Conservation (phyloP, 2,797 vertebrate genomes). For the Synanceia verrucosa region DNA sequence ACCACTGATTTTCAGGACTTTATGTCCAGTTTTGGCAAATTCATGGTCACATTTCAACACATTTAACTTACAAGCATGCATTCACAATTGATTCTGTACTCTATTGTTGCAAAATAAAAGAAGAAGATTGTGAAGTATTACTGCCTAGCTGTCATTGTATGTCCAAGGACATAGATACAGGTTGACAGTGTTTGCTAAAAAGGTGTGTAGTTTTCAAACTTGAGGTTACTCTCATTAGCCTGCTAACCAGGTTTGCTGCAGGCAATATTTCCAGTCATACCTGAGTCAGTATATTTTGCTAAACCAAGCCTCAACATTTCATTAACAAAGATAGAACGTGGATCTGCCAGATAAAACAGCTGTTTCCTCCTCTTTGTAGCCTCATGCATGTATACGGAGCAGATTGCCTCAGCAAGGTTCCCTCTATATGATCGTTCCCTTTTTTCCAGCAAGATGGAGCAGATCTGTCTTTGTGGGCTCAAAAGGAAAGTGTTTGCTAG, state of each 20-base stretch:
- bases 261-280: not conserved
- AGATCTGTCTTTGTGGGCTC: slow-evolving; percentile 19
- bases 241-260: not conserved
- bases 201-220: not conserved
- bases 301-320: slow-evolving; percentile 11
- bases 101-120: not conserved
- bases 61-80: not conserved
- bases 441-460: slow-evolving; percentile 29
- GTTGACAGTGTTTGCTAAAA: not conserved
- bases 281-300: not conserved
- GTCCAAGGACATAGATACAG: not conserved
- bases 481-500: slow-evolving; percentile 54
- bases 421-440: slow-evolving; percentile 15
- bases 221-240: not conserved
- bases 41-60: not conserved
- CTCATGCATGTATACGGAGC: slow-evolving; percentile 1
- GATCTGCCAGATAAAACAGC: slow-evolving; percentile 5
- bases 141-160: not conserved
- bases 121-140: not conserved
- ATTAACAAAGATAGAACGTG: slow-evolving; percentile 23
- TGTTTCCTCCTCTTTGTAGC: not conserved
- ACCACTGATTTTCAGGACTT: not conserved
- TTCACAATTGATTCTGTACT: not conserved
- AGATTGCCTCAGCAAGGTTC: slow-evolving; percentile 19
- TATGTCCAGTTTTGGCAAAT: not conserved